phyloP scores from a whole-genome alignment of 2,888 invertebrate genomes.

The Euplexia lucipara region DNA sequence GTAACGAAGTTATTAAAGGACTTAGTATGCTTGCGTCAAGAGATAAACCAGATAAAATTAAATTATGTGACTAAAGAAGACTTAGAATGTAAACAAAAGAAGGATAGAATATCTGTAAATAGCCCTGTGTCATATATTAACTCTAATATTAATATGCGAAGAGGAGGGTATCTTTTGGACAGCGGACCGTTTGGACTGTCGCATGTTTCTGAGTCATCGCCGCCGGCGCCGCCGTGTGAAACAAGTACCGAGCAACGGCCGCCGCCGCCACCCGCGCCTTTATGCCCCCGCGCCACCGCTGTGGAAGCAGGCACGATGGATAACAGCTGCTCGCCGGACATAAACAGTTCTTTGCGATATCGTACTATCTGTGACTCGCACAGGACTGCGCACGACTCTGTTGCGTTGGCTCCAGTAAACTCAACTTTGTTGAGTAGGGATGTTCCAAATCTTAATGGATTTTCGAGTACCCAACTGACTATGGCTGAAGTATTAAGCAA shows the following conservation, averaged over 20 bases:
- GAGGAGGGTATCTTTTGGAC: constrained; percentile 14
- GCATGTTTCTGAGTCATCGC: too few relatives aligned
- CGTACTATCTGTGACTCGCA: too few relatives aligned
- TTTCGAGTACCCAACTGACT: constrained; percentile 6
- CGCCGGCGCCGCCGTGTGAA: constrained; percentile 1
- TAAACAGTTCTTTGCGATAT: constrained; percentile 1
- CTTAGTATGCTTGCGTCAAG: background rate
- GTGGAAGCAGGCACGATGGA: too few relatives aligned
- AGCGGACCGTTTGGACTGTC: constrained; percentile 12
- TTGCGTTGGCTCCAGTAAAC: too few relatives aligned
- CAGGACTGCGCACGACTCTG: too few relatives aligned
- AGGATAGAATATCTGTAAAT: constrained; percentile 3
- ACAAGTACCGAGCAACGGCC: background rate
- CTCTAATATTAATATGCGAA: constrained; percentile 16
- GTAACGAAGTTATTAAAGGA: constrained; percentile 17
- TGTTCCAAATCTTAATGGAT: background rate
- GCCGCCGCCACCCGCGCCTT: background rate
- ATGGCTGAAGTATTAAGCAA: constrained; percentile 20
- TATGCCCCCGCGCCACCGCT: background rate
- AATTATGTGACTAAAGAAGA: constrained; percentile 6
- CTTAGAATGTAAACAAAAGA: constrained; percentile 7
- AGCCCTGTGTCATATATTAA: constrained; percentile 10
- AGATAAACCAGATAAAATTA: constrained; percentile 7
- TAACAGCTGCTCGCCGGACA: background rate
- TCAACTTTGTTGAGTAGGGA: constrained; percentile 8